These are phyloP conservation scores for Microcebus jonahi DNA, from an alignment of 2,113 vertebrate species.

Conservation along the genomic window DNA sequence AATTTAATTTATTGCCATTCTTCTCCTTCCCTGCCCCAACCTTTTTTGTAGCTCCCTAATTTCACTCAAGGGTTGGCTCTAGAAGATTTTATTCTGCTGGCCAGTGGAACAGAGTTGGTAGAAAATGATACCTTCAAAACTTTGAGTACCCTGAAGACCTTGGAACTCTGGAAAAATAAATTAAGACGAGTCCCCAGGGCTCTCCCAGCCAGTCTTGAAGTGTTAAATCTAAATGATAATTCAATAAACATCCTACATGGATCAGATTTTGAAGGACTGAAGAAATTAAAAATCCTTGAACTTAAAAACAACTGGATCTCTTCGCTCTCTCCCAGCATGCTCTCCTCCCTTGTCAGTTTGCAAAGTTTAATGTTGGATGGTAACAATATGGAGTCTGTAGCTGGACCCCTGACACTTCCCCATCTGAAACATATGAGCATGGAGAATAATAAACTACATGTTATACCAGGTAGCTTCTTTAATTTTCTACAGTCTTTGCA, in stretches of 20 bases:
- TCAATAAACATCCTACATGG: constrained; percentile 81
- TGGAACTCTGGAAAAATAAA: constrained; percentile 91
- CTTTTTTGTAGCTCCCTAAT: constrained; percentile 83
- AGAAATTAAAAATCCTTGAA: constrained; percentile 85
- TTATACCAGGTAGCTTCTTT: constrained; percentile 83
- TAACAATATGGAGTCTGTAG: constrained; percentile 84
- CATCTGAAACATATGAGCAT: constrained; percentile 85
- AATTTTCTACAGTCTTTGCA: constrained; percentile 82
- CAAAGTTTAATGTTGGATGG: constrained; percentile 86
- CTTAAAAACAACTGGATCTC: constrained; percentile 88
- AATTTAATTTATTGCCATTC: constrained; percentile 36
- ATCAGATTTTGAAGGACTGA: constrained; percentile 87
- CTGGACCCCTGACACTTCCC: constrained; percentile 82
- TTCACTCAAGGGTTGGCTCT: constrained; percentile 83
- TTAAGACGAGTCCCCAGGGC: constrained; percentile 82
- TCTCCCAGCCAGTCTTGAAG: constrained; percentile 87
- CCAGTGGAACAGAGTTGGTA: constrained; percentile 87
- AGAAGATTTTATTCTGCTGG: constrained; percentile 88
- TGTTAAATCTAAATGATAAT: constrained; percentile 88
- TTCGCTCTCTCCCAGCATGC: constrained; percentile 70
- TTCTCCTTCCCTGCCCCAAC: background rate
- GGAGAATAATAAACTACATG: constrained; percentile 85
- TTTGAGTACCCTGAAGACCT: constrained; percentile 83
- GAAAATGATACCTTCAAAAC: constrained; percentile 86
- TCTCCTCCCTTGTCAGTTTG: constrained; percentile 84